Conservation (phyloP, 2,888 invertebrate species). For the Cephus nigrinus region DNA sequence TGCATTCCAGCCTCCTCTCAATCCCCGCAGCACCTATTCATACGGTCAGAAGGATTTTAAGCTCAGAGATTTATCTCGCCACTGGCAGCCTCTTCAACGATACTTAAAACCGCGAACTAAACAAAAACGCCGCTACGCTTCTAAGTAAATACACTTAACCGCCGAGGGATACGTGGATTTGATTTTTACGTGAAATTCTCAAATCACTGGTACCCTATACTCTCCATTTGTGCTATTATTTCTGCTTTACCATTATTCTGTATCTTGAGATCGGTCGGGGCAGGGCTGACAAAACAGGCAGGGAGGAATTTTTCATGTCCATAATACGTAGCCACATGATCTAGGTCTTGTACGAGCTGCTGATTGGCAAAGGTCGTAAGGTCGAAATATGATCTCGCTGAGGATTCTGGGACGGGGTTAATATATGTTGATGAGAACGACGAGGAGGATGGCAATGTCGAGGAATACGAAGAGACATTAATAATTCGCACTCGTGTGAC, state of each 20-base stretch:
- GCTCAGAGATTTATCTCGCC: constrained; percentile 34
- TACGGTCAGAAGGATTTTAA: constrained; percentile 48
- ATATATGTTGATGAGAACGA: constrained; percentile 10
- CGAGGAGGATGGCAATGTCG: constrained; percentile 43
- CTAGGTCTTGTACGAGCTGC: neutral
- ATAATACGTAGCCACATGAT: neutral
- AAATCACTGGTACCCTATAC: neutral
- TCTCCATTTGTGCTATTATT: neutral
- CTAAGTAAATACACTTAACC: constrained; percentile 22
- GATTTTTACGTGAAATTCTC: neutral
- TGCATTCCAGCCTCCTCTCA: constrained; percentile 36
- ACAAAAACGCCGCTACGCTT: constrained; percentile 28
- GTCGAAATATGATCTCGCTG: neutral
- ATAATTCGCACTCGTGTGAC: constrained; percentile 63
- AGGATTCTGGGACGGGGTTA: neutral
- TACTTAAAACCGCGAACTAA: constrained; percentile 37
- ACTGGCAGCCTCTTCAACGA: constrained; percentile 26
- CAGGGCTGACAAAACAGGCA: neutral
- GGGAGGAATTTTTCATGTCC: neutral
- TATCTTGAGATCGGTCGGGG: too few relatives aligned
- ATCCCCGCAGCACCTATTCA: constrained; percentile 33
- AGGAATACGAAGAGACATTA: constrained; percentile 25
- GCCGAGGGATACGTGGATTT: too few relatives aligned
- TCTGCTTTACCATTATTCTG: too few relatives aligned
- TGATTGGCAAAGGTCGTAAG: neutral